A percentile compares a stretch with the other conserved stretches of the same genome.
These are phyloP conservation scores for Caenorhabditis afra DNA, from an alignment of 2,888 invertebrate genomes.

Conservation along the genomic window DNA sequence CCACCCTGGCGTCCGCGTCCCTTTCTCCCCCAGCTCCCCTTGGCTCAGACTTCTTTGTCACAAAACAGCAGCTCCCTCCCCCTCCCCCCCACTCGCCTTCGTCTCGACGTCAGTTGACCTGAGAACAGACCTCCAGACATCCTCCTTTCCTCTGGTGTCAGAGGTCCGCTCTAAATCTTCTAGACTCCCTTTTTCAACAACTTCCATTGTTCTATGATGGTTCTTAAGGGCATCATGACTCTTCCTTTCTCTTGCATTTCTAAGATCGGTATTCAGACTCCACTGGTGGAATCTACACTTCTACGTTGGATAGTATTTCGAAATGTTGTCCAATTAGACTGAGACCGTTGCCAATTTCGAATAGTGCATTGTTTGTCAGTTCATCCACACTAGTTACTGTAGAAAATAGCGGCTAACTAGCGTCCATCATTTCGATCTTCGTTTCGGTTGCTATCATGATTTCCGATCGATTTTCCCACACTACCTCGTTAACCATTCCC, in stretches of 20 bases:
- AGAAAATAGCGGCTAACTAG: conserved; percentile 8
- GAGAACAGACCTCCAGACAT: conserved; percentile 53
- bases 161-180: background rate
- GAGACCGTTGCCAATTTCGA: background rate
- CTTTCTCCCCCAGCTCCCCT: conserved; percentile 17
- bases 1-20: conserved; percentile 13
- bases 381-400: background rate
- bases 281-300: background rate
- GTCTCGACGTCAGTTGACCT: conserved; percentile 53
- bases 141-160: background rate
- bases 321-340: background rate
- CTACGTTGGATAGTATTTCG: background rate
- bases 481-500: conserved; percentile 25
- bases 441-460: no score
- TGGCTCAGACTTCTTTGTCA: conserved; percentile 53
- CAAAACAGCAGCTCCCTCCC: conserved; percentile 48
- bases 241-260: background rate
- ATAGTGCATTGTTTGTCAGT: background rate
- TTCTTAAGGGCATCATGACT: background rate
- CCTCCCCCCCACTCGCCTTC: no score
- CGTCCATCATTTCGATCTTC: background rate
- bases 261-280: background rate
- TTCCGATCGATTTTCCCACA: background rate
- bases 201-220: background rate
- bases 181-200: background rate